Base-by-base conservation (phyloP, 2,888 invertebrate genomes). In the Agrotis clavis region DNA sequence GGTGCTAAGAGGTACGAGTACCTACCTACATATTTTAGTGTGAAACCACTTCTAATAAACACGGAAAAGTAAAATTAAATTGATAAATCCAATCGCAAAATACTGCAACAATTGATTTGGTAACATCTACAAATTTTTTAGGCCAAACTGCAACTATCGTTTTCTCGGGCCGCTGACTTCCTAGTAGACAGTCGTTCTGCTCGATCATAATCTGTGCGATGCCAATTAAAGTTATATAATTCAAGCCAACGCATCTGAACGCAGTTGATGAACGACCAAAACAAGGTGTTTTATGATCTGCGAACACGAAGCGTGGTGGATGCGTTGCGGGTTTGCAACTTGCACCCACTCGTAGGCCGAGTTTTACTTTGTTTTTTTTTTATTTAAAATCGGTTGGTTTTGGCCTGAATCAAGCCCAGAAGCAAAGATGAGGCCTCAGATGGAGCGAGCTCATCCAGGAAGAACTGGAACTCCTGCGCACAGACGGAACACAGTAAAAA, bases 211-310 rank as follows among this genome's bases (percentile, higher is more conserved):
- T 84, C 79, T 81, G 78, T 77, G 76, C 81, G 84, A 86, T 87
- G 79, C 88, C 92, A 93, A 93, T 93, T 93, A 94, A 87, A 87
- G 89, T 92, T 91, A 92, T 90, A 91, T 90, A 93, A 94, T 88
- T 87, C 85, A 74, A 85, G 80, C 74, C 83, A 81, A 86, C 77
- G 79, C 82, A 69, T 85, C 82, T 72, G 83, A 84, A 86, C 76
- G 78, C 81, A 79, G 71, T 86, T 90, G 91, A 91, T 90, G 84
- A 77, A 92, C 82, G 90, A 90, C 88, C 89, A 90, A 92, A 92
- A 91, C 90, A 91, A 87, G 81, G 77, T 81, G 83, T 84, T 92
- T 92, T 89, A 92, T 79, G 90, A 89, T 77, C 86, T 53, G 53
- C 66, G 51, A 85, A 85, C 92, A 92, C 89, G 91, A 90, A 89